phyloP scores from a whole-genome alignment of 2,797 vertebrate genomes.

The Sciurus carolinensis region DNA sequence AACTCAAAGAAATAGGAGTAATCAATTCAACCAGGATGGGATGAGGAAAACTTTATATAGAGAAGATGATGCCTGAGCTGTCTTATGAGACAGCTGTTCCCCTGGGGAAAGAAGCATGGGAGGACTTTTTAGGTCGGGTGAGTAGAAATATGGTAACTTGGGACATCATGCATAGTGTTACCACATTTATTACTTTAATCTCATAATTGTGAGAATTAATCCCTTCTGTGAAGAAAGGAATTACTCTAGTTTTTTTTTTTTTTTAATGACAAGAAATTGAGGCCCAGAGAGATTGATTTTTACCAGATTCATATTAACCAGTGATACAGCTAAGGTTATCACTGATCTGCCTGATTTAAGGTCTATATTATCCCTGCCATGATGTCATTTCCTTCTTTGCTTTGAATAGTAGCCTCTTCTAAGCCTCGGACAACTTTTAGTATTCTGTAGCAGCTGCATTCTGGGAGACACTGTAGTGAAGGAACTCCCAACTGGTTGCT shows the following conservation, averaged over 20 bases:
- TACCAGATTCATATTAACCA: constrained; percentile 19
- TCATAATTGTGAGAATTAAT: not conserved
- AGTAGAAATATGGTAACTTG: not conserved
- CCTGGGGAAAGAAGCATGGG: not conserved
- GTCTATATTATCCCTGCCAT: not conserved
- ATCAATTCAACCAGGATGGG: not conserved
- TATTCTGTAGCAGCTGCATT: constrained; percentile 17
- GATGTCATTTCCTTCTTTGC: constrained; percentile 37
- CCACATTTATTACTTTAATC: constrained; percentile 32
- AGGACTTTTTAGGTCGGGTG: not conserved
- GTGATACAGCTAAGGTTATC: not conserved
- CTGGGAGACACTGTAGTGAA: not conserved
- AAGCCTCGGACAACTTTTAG: not conserved
- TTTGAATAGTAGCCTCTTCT: constrained; percentile 59
- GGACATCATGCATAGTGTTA: not conserved
- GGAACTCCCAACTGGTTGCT: not conserved
- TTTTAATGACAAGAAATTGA: constrained; percentile 5
- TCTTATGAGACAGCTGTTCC: not conserved
- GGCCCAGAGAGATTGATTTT: constrained; percentile 50
- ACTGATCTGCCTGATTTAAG: not conserved
- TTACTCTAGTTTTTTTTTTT: not conserved
- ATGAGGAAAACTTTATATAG: not conserved
- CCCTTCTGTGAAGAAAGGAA: constrained; percentile 17
- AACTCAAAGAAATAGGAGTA: not conserved
- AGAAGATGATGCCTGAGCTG: not conserved